phyloP scores from a whole-genome alignment of 2,797 vertebrate genomes.

The Acipenser oxyrinchus region DNA sequence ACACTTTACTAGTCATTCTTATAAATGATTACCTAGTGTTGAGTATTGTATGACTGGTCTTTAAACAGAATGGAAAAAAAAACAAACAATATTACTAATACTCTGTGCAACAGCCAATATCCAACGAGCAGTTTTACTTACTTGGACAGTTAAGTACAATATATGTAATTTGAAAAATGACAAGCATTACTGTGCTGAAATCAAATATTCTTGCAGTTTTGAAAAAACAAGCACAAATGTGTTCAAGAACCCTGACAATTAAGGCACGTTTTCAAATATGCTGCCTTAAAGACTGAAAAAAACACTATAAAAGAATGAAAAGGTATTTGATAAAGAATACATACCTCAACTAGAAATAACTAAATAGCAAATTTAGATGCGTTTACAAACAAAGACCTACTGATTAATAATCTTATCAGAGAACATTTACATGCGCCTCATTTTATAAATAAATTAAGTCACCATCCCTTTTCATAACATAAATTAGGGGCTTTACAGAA shows the following conservation, averaged over 20 bases:
- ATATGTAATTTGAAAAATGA: no score
- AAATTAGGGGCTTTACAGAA: constrained; percentile 24
- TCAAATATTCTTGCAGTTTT: not conserved
- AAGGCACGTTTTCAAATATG: constrained; percentile 49
- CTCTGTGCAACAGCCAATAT: no score
- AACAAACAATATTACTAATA: no score
- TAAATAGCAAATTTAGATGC: not conserved
- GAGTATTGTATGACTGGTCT: no score
- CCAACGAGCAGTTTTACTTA: no score
- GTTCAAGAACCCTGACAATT: constrained; percentile 30
- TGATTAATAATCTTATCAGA: constrained; percentile 37
- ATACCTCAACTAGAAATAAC: not conserved
- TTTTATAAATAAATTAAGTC: constrained; percentile 73
- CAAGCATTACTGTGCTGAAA: no score
- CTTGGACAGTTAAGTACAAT: no score
- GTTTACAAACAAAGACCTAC: constrained; percentile 28
- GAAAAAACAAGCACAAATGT: not conserved
- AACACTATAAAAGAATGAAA: constrained; percentile 37
- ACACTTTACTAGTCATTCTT: no score
- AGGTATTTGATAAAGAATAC: not conserved
- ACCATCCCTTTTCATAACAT: constrained; percentile 58
- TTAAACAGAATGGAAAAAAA: no score
- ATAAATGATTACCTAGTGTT: no score
- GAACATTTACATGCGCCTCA: no score
- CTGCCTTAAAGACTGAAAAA: constrained; percentile 17